phyloP scores from a whole-genome alignment of 2,113 vertebrate species.

The Catharus bicknelli region DNA sequence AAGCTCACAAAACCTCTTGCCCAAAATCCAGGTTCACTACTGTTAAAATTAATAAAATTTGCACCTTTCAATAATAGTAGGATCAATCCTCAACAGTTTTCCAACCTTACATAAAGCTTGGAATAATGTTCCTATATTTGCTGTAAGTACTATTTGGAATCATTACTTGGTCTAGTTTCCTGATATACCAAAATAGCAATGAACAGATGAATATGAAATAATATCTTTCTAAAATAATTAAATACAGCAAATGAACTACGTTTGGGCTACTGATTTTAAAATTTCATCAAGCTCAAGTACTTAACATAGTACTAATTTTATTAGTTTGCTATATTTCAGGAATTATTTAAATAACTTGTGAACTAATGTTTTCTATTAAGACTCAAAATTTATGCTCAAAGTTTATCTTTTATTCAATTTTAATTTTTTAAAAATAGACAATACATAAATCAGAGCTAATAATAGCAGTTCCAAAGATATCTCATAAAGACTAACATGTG shows the following conservation, averaged over 20 bases:
- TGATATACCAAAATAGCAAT: background rate
- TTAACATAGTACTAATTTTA: background rate
- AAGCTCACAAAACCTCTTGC: background rate
- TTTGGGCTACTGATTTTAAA: constrained; percentile 3
- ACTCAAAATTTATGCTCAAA: background rate
- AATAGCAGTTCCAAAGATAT: background rate
- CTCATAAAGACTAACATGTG: background rate
- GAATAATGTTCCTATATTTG: background rate
- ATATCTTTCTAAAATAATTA: background rate
- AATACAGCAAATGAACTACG: background rate
- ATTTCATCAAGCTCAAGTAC: background rate
- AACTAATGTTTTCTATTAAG: background rate
- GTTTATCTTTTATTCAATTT: background rate
- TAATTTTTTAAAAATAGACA: background rate
- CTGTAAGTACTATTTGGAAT: background rate
- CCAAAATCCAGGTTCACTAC: background rate
- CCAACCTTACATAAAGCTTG: background rate
- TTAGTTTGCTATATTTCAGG: background rate
- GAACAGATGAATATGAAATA: background rate
- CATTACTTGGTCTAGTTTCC: background rate
- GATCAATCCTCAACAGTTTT: background rate
- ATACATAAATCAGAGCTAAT: constrained; percentile 16
- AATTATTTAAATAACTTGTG: background rate
- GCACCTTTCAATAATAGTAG: background rate
- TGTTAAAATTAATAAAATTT: background rate